Conservation (phyloP, 2,797 vertebrate species). For the Ctenopoma kingsleyae region DNA sequence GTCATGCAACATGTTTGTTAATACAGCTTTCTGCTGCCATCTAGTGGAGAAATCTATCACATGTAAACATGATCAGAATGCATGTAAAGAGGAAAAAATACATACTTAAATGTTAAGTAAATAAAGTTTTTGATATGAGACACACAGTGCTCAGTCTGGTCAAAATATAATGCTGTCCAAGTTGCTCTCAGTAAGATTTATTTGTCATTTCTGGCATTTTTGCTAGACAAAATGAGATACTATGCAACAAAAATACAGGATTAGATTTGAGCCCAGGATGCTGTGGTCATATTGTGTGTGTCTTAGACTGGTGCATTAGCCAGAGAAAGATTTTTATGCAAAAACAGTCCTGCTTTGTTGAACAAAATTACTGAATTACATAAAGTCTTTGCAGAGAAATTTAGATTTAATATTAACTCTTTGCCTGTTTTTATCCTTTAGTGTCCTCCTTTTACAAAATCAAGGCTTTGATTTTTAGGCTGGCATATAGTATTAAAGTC, state of each 20-base stretch:
- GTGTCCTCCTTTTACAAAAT: not conserved
- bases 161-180: not conserved
- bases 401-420: not conserved
- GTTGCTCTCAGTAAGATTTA: not conserved
- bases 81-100: not conserved
- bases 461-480: not conserved
- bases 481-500: not conserved
- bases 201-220: not conserved
- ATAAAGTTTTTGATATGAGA: not conserved
- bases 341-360: not conserved
- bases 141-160: not conserved
- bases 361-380: not conserved
- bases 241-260: not conserved
- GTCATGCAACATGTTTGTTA: not conserved
- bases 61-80: not conserved
- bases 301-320: slow-evolving; percentile 2
- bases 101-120: not conserved
- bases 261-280: slow-evolving; percentile 9
- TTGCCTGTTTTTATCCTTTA: not conserved
- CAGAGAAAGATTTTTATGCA: not conserved
- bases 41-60: slow-evolving; percentile 61
- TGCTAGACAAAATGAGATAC: not conserved
- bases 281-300: slow-evolving; percentile 19
- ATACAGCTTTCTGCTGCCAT: slow-evolving; percentile 74
- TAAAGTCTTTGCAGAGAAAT: not conserved